phyloP scores from a whole-genome alignment of 2,888 invertebrate genomes.

The Phymatocera aterrima region DNA sequence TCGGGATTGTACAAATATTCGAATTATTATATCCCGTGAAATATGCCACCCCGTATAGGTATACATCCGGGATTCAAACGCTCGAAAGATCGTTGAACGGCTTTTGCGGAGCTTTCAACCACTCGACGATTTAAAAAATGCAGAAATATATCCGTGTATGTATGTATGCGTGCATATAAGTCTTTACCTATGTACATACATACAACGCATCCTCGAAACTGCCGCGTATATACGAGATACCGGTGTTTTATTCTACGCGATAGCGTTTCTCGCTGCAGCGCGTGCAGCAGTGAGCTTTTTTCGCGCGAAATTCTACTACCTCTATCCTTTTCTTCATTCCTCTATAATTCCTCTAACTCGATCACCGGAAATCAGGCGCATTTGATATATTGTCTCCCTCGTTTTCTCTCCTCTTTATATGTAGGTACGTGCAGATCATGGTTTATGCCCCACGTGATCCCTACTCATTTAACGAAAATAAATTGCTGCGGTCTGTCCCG shows the following conservation, averaged over 20 bases:
- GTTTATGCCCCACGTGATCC: not conserved
- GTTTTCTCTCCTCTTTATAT: not conserved
- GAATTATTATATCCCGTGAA: not conserved
- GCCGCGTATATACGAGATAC: no score
- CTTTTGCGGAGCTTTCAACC: not conserved
- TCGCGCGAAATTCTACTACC: no score
- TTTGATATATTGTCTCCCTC: no score
- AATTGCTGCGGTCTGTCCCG: not conserved
- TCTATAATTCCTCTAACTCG: no score
- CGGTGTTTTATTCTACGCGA: not conserved
- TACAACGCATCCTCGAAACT: not conserved
- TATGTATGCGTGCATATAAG: not conserved
- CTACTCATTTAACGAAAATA: slow-evolving; percentile 23
- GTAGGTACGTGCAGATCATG: no score
- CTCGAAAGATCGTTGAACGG: not conserved
- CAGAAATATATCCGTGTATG: not conserved
- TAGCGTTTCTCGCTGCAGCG: not conserved
- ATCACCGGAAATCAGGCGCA: no score
- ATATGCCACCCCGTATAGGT: not conserved
- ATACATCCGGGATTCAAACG: not conserved
- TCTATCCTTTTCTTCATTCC: no score
- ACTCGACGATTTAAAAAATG: not conserved
- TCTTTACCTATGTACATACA: not conserved
- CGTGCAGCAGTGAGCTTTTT: no score
- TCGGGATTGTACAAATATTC: not conserved